Evolutionary conservation across 2,797 vertebrate genomes (phyloP).

Genomic region (Acanthurus leucopareius): DNA sequence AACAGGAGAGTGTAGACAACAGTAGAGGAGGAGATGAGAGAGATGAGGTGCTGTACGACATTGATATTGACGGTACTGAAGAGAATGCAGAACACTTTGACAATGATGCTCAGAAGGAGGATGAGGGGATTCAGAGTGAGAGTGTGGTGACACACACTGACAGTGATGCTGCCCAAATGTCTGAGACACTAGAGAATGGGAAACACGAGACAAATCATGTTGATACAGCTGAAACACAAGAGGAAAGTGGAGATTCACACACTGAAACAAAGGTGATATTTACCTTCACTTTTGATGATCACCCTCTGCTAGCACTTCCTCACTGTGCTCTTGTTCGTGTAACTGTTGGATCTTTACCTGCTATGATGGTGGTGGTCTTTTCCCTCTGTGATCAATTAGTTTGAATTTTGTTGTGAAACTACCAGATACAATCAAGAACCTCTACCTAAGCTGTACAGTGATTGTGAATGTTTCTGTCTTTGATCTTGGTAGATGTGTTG

Average conservation of each 20-base stretch:
- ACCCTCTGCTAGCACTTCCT: constrained; percentile 35
- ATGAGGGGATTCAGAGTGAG: constrained; percentile 38
- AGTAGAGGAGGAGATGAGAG: constrained; percentile 9
- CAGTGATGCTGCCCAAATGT: constrained; percentile 12
- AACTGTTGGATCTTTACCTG: constrained; percentile 46
- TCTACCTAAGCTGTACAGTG: constrained; percentile 7
- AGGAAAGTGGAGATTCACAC: constrained; percentile 68
- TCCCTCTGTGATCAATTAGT: constrained; percentile 18
- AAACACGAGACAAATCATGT: constrained; percentile 31
- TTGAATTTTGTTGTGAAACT: background rate
- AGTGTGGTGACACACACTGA: constrained; percentile 4
- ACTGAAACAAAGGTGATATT: constrained; percentile 79
- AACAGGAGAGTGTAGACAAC: constrained; percentile 47
- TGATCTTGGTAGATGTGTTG: constrained; percentile 13
- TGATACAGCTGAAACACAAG: constrained; percentile 64
- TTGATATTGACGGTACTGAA: constrained; percentile 67
- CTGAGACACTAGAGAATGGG: constrained; percentile 63
- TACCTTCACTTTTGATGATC: constrained; percentile 43
- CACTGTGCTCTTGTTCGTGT: constrained; percentile 50
- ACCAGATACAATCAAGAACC: constrained; percentile 13
- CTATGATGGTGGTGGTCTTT: constrained; percentile 64
- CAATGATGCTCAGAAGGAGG: constrained; percentile 24
- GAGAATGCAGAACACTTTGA: constrained; percentile 47
- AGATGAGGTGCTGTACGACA: constrained; percentile 63
- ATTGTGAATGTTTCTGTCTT: constrained; percentile 6